Percentiles rank a stretch among this genome's conserved stretches.
Conservation (phyloP, 2,113 vertebrate genomes). For the Oncorhynchus clarkii region DNA sequence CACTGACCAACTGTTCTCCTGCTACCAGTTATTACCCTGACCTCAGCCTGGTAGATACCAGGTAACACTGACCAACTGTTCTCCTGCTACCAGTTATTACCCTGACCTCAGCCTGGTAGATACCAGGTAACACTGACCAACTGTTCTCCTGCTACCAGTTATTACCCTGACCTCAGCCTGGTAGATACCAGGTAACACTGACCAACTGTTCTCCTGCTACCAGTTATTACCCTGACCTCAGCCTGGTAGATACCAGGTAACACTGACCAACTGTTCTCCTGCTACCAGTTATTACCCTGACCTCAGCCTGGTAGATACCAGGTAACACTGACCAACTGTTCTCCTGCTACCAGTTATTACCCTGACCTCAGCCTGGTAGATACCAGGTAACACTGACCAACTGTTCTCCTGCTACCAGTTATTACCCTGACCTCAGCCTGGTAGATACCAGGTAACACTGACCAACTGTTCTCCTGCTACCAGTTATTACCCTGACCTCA, state of each 20-base stretch:
- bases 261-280: neutral
- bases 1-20: neutral
- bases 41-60: conserved; percentile 53
- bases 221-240: conserved; percentile 43
- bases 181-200: conserved; percentile 34
- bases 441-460: conserved; percentile 34
- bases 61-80: conserved; percentile 3
- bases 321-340: conserved; percentile 2
- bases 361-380: conserved; percentile 55
- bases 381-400: conserved; percentile 16
- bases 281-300: conserved; percentile 34
- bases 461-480: too few species aligned
- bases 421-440: conserved; percentile 56
- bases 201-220: too few species aligned
- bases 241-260: conserved; percentile 51
- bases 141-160: neutral
- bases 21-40: conserved; percentile 34
- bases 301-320: conserved; percentile 53
- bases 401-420: neutral
- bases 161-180: conserved; percentile 56
- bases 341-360: conserved; percentile 19
- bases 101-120: conserved; percentile 54
- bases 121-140: conserved; percentile 14
- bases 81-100: conserved; percentile 21
- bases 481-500: conserved; percentile 43